phyloP scores from a whole-genome alignment of 2,797 vertebrate genomes.

The Galaxias olidus region DNA sequence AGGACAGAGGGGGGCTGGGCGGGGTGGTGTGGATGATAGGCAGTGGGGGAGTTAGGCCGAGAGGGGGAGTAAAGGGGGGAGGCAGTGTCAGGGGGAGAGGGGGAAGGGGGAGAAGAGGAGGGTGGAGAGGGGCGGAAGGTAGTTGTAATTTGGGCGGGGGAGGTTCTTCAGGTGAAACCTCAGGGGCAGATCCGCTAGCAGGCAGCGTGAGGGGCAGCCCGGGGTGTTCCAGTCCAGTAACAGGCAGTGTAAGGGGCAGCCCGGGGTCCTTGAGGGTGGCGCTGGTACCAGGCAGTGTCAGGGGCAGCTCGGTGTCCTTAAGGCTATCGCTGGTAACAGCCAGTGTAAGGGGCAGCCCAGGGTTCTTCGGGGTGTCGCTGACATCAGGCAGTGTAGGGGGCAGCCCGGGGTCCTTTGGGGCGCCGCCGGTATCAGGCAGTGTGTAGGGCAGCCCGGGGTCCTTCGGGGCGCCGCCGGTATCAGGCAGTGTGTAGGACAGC shows the following conservation, averaged over 20 bases:
- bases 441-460: conserved; percentile 17
- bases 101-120: conserved; percentile 1
- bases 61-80: conserved; percentile 20
- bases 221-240: too few species aligned
- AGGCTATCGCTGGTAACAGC: neutral
- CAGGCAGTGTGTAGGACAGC: conserved; percentile 16
- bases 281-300: too few species aligned
- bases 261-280: too few species aligned
- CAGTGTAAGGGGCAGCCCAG: conserved; percentile 1
- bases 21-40: conserved; percentile 68
- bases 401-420: neutral
- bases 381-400: conserved; percentile 8
- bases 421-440: neutral
- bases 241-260: too few species aligned
- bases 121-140: conserved; percentile 8
- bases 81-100: conserved; percentile 6
- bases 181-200: conserved; percentile 14
- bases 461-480: conserved; percentile 24
- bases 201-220: neutral
- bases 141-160: conserved; percentile 26
- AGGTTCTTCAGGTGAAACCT: neutral
- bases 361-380: neutral
- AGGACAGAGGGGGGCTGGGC: conserved; percentile 71
- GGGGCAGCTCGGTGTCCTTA: too few species aligned
- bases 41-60: conserved; percentile 38